These are phyloP conservation scores for Oryzias curvinotus DNA, from an alignment of 2,113 vertebrate genomes.

Conservation along the genomic window DNA sequence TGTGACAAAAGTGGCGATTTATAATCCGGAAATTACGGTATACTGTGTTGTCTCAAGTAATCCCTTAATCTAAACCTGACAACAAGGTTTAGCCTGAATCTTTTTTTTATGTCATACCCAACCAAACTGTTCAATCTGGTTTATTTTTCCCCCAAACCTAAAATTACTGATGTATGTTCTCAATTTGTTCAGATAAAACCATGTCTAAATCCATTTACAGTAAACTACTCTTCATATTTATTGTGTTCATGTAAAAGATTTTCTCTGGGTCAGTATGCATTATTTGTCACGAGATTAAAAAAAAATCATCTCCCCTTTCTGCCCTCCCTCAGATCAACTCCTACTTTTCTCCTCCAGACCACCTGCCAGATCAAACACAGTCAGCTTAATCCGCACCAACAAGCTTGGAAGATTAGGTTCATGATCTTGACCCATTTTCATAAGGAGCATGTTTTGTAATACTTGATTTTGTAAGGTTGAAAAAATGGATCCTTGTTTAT, in stretches of 20 bases:
- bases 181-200: neutral
- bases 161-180: neutral
- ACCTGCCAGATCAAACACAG: conserved; percentile 70
- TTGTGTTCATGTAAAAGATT: conserved; percentile 11
- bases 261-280: conserved; percentile 14
- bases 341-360: conserved; percentile 36
- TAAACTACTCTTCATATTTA: neutral
- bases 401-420: conserved; percentile 60
- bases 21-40: neutral
- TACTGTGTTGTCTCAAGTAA: conserved; percentile 34
- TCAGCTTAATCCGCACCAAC: conserved; percentile 63
- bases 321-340: conserved; percentile 10
- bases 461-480: conserved; percentile 36
- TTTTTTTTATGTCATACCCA: conserved; percentile 41
- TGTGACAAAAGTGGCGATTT: no score
- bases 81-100: conserved; percentile 58
- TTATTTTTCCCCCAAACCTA: neutral
- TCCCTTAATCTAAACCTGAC: conserved; percentile 59
- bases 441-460: conserved; percentile 46
- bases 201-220: neutral
- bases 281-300: conserved; percentile 23
- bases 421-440: conserved; percentile 59
- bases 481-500: conserved; percentile 6
- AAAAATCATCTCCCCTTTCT: conserved; percentile 37
- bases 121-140: conserved; percentile 15